Evolutionary conservation across 2,888 invertebrate species (phyloP).

Genomic region (Stomorhina lunata): DNA sequence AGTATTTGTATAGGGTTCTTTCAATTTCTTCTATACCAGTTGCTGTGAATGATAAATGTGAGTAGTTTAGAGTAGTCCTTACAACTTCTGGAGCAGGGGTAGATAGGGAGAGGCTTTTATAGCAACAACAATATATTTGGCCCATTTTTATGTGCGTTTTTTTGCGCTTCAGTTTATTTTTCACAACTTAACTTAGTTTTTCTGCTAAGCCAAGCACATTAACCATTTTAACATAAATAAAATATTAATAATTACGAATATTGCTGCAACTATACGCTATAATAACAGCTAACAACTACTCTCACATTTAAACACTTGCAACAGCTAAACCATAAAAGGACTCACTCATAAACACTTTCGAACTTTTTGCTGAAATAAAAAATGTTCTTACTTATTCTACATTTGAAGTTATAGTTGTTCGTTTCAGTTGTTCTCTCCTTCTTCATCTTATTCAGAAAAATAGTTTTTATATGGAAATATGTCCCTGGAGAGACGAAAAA

Average conservation of each 20-base stretch:
- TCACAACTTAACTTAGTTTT: slow-evolving; percentile 59
- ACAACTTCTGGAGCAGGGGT: no score
- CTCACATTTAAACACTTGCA: slow-evolving; percentile 21
- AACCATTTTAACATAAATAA: slow-evolving; percentile 76
- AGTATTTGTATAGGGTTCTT: slow-evolving; percentile 36
- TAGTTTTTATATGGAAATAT: slow-evolving; percentile 6
- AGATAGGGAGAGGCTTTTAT: no score
- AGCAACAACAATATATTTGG: slow-evolving; percentile 18
- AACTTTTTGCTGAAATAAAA: not conserved
- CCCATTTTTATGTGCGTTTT: slow-evolving; percentile 8
- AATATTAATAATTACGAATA: slow-evolving; percentile 72
- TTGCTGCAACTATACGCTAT: slow-evolving; percentile 19
- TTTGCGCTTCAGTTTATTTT: not conserved
- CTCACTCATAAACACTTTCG: slow-evolving; percentile 17
- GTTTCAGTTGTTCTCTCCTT: not conserved
- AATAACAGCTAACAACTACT: no score
- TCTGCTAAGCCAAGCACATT: slow-evolving; percentile 75
- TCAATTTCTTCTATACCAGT: not conserved
- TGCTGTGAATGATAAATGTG: not conserved
- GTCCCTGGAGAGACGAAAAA: slow-evolving; percentile 23
- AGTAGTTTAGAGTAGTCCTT: slow-evolving; percentile 10
- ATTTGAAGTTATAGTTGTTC: slow-evolving; percentile 20
- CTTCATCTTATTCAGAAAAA: not conserved
- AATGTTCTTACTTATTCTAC: slow-evolving; percentile 23
- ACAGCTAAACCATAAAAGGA: not conserved